Conservation (phyloP, 2,113 vertebrate species). For the Gambusia holbrooki region DNA sequence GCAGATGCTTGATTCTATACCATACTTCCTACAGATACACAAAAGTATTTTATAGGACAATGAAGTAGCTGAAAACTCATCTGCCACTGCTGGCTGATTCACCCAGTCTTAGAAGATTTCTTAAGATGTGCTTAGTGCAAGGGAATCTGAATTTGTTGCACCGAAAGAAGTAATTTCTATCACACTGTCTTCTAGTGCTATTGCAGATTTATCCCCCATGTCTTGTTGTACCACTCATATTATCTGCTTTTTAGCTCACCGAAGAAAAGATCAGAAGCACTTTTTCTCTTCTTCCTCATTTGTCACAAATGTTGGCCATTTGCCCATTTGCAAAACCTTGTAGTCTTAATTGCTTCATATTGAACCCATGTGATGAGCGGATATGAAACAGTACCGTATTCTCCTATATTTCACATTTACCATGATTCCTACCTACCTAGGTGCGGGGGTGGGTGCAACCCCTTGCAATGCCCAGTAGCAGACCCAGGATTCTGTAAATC, state of each 20-base stretch:
- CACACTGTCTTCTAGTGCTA: constrained; percentile 36
- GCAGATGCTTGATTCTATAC: neutral
- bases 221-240: neutral
- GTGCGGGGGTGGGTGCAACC: too few species aligned
- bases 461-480: too few species aligned
- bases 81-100: constrained; percentile 23
- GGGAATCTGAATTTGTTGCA: constrained; percentile 26
- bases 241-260: neutral
- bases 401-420: neutral
- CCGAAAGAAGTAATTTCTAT: constrained; percentile 17
- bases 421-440: neutral
- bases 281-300: neutral
- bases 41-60: constrained; percentile 2
- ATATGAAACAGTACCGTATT: too few species aligned
- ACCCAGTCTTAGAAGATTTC: constrained; percentile 36
- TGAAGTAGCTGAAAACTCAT: constrained; percentile 8
- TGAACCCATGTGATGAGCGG: too few species aligned
- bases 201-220: constrained; percentile 32
- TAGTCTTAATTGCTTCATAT: too few species aligned
- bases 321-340: too few species aligned
- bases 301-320: too few species aligned
- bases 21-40: neutral
- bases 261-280: neutral
- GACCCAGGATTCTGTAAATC: too few species aligned
- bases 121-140: constrained; percentile 18